Evolutionary conservation across 2,797 vertebrate species (phyloP), one percentile per base, ranked within the genome.

Genomic region (Calcarius lapponicus): DNA sequence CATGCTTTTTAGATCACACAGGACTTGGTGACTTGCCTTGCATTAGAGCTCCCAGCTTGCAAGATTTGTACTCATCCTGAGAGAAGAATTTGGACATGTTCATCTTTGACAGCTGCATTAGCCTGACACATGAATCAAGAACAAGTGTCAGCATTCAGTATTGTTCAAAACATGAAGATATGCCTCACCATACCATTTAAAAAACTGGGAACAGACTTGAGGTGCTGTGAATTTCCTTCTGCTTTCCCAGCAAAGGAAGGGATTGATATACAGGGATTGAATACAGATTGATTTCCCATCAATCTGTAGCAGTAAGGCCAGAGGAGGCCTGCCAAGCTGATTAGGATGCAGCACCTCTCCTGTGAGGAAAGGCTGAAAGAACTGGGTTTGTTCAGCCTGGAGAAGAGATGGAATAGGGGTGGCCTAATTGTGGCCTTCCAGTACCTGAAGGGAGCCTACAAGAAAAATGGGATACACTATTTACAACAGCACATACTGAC

Each of bases 351-450:
- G 32, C 34, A 12, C 6, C 10, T 54, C 13, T 61, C 12, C 31
- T 56, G 2, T 0, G 1, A 36, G 28, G 9, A 43, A 56, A 50
- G 16, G 9, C 22, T 61, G 36, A 61, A 16, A n/a, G 6, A 70
- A 31, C 2, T 40, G 32, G 2, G 1, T 24, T 62, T 72, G 13
- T 22, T 47, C 22, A 57, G 16, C 7, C 58, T 47, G 29, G 45
- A 54, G 50, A 58, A 38, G 31, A 53, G 8, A 29, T 13, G 12
- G 34, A 10, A 58, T 18, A 1, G 1, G 8, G 24, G 7, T 22
- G 3, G 38, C 7, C 2, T 29, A 29, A 34, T 5, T 19, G 29
- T 1, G 0, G 17, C 9, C 4, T 62, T 58, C 45, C 25, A 11
- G 31, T 40, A 58, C 25, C 13, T 40, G 21, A 40, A 65, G 38